Evolutionary conservation across 2,113 vertebrate genomes (phyloP).

Genomic region (Onychostoma macrolepis): DNA sequence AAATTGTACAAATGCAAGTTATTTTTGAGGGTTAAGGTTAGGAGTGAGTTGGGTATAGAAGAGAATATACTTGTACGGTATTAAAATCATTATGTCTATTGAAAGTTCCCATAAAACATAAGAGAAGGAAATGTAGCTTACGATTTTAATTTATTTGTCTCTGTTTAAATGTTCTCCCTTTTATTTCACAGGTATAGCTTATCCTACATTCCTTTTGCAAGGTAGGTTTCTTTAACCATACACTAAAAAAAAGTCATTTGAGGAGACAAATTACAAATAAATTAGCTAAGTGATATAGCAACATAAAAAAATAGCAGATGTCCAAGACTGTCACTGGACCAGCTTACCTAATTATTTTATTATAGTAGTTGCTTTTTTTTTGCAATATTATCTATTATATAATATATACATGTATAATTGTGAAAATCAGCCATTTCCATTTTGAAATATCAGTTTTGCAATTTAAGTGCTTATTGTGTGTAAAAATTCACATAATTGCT

Average conservation of each 20-base stretch:
- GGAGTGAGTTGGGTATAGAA: neutral
- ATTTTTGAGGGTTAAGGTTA: too few relatives aligned
- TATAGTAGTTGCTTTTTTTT: neutral
- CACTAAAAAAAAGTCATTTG: neutral
- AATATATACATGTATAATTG: neutral
- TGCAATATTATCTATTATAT: neutral
- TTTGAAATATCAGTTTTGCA: neutral
- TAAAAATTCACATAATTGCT: neutral
- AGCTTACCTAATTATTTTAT: neutral
- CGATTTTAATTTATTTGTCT: neutral
- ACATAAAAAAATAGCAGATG: neutral
- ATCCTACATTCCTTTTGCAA: conserved; percentile 61
- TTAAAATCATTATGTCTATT: neutral
- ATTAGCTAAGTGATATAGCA: neutral
- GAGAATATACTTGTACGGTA: neutral
- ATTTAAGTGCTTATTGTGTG: neutral
- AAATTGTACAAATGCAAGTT: too few relatives aligned
- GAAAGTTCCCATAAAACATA: neutral
- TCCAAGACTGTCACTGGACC: neutral
- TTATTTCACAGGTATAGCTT: conserved; percentile 54
- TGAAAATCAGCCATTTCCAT: neutral
- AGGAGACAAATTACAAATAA: neutral
- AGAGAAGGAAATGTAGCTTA: neutral
- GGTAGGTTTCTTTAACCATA: conserved; percentile 38
- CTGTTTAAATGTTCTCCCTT: neutral